These are phyloP conservation scores for Tridacna gigas DNA, from an alignment of 2,888 invertebrate species.

Conservation along the genomic window DNA sequence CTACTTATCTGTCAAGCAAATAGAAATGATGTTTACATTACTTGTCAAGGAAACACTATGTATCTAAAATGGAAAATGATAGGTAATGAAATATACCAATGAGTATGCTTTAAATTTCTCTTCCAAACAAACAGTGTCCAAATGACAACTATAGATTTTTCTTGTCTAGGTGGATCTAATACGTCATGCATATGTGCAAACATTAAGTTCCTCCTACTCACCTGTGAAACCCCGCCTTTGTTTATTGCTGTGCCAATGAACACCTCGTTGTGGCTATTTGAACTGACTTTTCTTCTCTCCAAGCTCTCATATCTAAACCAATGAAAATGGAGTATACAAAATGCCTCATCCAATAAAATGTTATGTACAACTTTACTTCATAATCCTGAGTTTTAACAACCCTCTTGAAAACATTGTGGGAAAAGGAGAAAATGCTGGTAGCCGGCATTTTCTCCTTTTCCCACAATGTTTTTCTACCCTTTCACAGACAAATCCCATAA, in stretches of 20 bases:
- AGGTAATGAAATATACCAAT: too few relatives aligned
- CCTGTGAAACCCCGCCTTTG: constrained; percentile 67
- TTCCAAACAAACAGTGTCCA: too few relatives aligned
- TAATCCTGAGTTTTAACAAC: too few relatives aligned
- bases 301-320: constrained; percentile 57
- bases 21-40: too few relatives aligned
- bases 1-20: too few relatives aligned
- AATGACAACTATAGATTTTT: too few relatives aligned
- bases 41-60: too few relatives aligned
- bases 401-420: neutral
- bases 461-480: neutral
- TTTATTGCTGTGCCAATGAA: constrained; percentile 56
- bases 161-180: constrained; percentile 16
- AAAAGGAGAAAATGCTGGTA: neutral
- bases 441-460: neutral
- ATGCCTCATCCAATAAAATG: too few relatives aligned
- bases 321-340: neutral
- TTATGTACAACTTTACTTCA: too few relatives aligned
- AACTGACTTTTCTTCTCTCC: constrained; percentile 59
- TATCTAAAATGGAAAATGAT: too few relatives aligned
- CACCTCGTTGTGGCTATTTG: constrained; percentile 68
- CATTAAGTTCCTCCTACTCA: constrained; percentile 37
- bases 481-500: too few relatives aligned
- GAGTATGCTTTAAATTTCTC: too few relatives aligned
- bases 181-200: constrained; percentile 13